Conservation (phyloP, 2,888 invertebrate genomes). For the Patella ulyssiponensis region DNA sequence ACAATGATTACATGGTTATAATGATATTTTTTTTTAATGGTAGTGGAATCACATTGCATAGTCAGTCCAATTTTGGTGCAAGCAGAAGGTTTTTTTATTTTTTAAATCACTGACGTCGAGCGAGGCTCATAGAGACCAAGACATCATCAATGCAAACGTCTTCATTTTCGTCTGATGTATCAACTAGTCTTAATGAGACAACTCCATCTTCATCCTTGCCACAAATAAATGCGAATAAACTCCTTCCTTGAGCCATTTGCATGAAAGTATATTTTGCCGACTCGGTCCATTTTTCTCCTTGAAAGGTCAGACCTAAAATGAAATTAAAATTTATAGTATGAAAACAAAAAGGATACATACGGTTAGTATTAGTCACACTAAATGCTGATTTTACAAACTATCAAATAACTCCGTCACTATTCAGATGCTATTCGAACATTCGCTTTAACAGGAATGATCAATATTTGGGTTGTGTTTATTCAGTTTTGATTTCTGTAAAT, state of each 20-base stretch:
- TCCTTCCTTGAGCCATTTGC: constrained; percentile 42
- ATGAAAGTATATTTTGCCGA: constrained; percentile 54
- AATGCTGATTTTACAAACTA: too few species aligned
- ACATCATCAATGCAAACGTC: constrained; percentile 54
- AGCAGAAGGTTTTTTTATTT: neutral
- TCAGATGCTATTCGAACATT: too few species aligned
- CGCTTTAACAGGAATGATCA: too few species aligned
- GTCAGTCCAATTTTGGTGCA: too few species aligned
- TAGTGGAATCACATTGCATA: too few species aligned
- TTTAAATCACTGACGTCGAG: constrained; percentile 18
- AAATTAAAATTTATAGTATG: neutral
- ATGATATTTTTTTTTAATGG: too few species aligned
- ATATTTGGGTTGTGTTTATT: too few species aligned
- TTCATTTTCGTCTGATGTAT: constrained; percentile 41
- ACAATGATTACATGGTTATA: too few species aligned
- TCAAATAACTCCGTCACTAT: too few species aligned
- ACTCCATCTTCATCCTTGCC: constrained; percentile 34
- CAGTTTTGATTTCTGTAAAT: too few species aligned
- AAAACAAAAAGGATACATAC: too few species aligned
- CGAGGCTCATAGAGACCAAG: constrained; percentile 42
- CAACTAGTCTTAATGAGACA: constrained; percentile 50
- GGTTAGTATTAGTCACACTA: too few species aligned
- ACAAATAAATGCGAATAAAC: constrained; percentile 50
- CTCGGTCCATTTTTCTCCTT: constrained; percentile 45
- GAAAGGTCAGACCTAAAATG: constrained; percentile 39